Evolutionary conservation across 2,797 vertebrate species (phyloP).

Genomic region (Clarias fuscus): DNA sequence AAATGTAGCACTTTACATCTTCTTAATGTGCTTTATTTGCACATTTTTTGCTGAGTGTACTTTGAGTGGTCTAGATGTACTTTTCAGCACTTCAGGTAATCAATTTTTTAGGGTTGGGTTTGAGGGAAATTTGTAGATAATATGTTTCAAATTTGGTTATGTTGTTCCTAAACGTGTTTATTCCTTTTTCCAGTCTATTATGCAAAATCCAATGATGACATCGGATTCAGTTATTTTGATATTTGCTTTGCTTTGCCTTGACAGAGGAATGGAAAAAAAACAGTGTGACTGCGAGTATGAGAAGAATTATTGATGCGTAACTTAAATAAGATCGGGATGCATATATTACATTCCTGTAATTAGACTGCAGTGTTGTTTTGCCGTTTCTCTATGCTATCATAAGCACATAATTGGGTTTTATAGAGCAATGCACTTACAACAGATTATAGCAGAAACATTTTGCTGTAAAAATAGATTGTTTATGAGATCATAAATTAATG

Average conservation of each 20-base stretch:
- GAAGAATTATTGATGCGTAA: not conserved
- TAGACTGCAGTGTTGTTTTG: not conserved
- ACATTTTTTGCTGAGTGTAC: slow-evolving; percentile 35
- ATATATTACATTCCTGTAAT: not conserved
- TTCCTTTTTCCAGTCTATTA: slow-evolving; percentile 12
- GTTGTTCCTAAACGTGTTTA: not conserved
- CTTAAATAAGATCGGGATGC: not conserved
- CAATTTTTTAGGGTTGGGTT: not conserved
- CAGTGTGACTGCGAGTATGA: not conserved
- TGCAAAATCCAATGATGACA: slow-evolving; percentile 13
- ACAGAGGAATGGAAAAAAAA: not conserved
- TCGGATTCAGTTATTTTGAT: not conserved
- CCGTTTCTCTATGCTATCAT: not conserved
- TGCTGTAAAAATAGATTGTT: not conserved
- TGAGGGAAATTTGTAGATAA: slow-evolving; percentile 2
- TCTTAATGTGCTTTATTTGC: slow-evolving; percentile 32
- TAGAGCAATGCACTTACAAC: slow-evolving; percentile 5
- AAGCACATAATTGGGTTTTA: slow-evolving; percentile 6
- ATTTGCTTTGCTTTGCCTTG: slow-evolving; percentile 9
- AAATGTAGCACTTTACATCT: slow-evolving; percentile 29
- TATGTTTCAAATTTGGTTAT: slow-evolving; percentile 4
- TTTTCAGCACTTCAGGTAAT: slow-evolving; percentile 3
- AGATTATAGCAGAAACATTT: not conserved
- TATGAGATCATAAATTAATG: not conserved
- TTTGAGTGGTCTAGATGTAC: slow-evolving; percentile 28